Conservation (phyloP, 1,140 invertebrate genomes). For the Drosophila parvula region DNA sequence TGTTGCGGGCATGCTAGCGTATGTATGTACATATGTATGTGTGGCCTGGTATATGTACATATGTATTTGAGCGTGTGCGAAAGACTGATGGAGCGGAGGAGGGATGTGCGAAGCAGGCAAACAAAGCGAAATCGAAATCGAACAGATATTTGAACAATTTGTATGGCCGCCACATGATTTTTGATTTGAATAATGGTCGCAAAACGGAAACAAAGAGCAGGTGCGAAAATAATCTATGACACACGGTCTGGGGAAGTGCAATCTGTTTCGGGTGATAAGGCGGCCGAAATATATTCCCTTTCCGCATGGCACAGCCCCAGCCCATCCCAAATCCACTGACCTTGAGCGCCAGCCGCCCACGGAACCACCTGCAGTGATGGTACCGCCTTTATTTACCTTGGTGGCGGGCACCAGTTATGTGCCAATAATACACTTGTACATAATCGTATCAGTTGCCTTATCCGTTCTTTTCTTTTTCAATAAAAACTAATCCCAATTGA, state of each 20-base stretch:
- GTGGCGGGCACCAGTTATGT: slow-evolving; percentile 1
- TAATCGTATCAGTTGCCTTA: not conserved
- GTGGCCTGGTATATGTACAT: slow-evolving; percentile 9
- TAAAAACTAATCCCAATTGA: not conserved
- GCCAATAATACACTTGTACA: not conserved
- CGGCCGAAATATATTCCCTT: slow-evolving; percentile 15
- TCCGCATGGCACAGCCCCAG: slow-evolving; percentile 12
- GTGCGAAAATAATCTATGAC: slow-evolving; percentile 63
- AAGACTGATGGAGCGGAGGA: not conserved
- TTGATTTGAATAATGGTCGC: slow-evolving; percentile 18
- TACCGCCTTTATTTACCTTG: slow-evolving; percentile 17
- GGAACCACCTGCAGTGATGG: slow-evolving; percentile 24
- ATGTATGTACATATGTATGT: slow-evolving; percentile 20
- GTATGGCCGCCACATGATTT: slow-evolving; percentile 39
- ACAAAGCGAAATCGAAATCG: slow-evolving; percentile 22
- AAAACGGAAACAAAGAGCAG: slow-evolving; percentile 79
- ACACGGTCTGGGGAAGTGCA: slow-evolving; percentile 61
- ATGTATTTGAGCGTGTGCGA: slow-evolving; percentile 5
- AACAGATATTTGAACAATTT: slow-evolving; percentile 35
- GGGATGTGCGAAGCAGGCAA: slow-evolving; percentile 21
- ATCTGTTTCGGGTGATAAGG: slow-evolving; percentile 48
- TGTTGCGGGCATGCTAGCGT: slow-evolving; percentile 27
- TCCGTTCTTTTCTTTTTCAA: not conserved
- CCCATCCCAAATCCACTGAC: slow-evolving; percentile 25
- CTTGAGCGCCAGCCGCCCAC: slow-evolving; percentile 40